These are phyloP conservation scores for Phoxinus dragarum DNA, from an alignment of 2,797 vertebrate species.

Conservation along the genomic window DNA sequence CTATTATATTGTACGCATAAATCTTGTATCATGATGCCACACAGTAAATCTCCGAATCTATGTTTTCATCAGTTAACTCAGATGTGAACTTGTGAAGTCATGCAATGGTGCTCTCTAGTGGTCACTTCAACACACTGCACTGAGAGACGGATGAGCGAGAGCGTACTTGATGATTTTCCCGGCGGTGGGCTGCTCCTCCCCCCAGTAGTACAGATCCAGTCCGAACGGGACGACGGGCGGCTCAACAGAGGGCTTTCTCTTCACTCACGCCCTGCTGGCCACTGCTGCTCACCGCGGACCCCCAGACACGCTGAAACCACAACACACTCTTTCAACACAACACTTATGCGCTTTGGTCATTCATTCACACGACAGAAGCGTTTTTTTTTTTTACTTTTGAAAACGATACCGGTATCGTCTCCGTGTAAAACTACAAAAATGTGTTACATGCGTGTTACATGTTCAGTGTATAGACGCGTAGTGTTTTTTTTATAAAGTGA, in stretches of 20 bases:
- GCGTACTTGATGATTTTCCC: conserved; percentile 90
- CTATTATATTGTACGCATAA: neutral
- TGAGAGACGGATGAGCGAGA: neutral
- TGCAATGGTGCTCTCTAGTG: conserved; percentile 66
- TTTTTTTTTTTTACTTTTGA: neutral
- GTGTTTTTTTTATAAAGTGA: neutral
- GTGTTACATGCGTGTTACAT: neutral
- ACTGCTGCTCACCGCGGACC: conserved; percentile 13
- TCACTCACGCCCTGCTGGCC: conserved; percentile 68
- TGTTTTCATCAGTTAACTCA: neutral
- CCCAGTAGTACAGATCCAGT: conserved; percentile 92
- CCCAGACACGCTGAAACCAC: conserved; percentile 37
- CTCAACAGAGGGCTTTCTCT: conserved; percentile 76
- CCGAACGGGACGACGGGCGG: conserved; percentile 89
- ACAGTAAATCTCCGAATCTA: neutral
- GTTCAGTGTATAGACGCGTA: neutral
- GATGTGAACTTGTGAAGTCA: conserved; percentile 36
- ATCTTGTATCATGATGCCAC: no score
- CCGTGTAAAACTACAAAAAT: no score
- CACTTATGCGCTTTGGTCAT: accelerated
- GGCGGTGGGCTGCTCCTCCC: conserved; percentile 83
- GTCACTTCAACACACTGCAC: conserved; percentile 15
- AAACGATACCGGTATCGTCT: no score
- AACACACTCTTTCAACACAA: neutral
- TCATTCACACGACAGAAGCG: neutral